Base-by-base conservation (phyloP, 1,140 invertebrate species). In the Hycleus cichorii region DNA sequence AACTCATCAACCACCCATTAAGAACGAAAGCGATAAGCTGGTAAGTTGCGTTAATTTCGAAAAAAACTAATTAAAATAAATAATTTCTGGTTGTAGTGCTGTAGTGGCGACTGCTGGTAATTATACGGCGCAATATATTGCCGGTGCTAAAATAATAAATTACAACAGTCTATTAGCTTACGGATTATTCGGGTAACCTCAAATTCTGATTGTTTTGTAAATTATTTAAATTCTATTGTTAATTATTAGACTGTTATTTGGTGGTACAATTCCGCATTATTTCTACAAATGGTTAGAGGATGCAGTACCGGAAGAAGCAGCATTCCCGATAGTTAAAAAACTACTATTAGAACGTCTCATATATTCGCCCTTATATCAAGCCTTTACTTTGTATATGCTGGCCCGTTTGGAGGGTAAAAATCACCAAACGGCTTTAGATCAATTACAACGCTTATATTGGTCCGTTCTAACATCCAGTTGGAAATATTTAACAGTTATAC, bases 11-110 rank as follows among this genome's bases (percentile, higher is more conserved):
- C 49, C 79, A 81, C 74, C 86, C 86, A 2, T 74, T 89, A 18
- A 82, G 78, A 71, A 89, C 86, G 3, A 87, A 87, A 75, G 83
- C 85, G 25, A 73, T 88, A 49, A 87, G 83, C 38, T 86, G 85
- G 86, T 87, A 77, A 79, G 70, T 69, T 59, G 9, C 32, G 18
- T 18, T 18, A 18, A 18, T 18, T 18, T 18, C 18, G 18, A 18
- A 18, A 18, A 18, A 18, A 18, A 18, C 1, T 1, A 18, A 18
- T 18, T 18, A 18, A 18, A 18, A 18, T 18, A 2, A 18, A 18
- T 18, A 18, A 18, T 18, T 18, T 1, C 18, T 18, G 18, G 18
- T 18, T 18, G 59, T 64, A 85, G 82, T 64, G 81, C 77, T 67
- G 64, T 84, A 1, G 72, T 87, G 26, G 83, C 84, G 6, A 75